These are phyloP conservation scores for Nothobranchius furzeri DNA, from an alignment of 2,113 vertebrate species.

Conservation along the genomic window DNA sequence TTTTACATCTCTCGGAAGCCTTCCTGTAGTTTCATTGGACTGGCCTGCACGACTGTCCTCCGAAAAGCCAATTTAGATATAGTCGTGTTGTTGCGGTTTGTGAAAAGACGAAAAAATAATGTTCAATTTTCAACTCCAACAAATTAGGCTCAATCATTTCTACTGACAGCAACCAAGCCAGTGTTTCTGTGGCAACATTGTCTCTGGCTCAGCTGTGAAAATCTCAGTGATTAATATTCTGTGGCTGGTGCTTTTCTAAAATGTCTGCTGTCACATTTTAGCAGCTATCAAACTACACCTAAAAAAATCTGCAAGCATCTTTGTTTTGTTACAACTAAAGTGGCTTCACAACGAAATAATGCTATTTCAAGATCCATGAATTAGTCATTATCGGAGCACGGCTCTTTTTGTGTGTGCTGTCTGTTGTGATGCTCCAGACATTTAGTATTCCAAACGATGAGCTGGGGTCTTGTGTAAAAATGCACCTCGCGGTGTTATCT, in stretches of 20 bases:
- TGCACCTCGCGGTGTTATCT: slow-evolving; percentile 65
- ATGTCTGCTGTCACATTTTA: slow-evolving; percentile 22
- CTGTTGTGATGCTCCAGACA: slow-evolving; percentile 47
- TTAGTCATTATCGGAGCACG: slow-evolving; percentile 39
- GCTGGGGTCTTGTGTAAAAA: slow-evolving; percentile 42
- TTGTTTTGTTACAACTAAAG: slow-evolving; percentile 42
- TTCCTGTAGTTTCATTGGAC: not conserved
- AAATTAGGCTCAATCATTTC: slow-evolving; percentile 29
- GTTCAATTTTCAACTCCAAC: slow-evolving; percentile 12
- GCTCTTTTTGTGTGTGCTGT: slow-evolving; percentile 37
- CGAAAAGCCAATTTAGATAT: not conserved
- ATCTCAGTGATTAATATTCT: slow-evolving; percentile 39
- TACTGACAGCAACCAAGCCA: slow-evolving; percentile 27
- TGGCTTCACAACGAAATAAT: slow-evolving; percentile 43
- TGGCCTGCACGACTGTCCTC: not conserved
- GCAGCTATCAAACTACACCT: slow-evolving; percentile 10
- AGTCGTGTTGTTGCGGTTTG: not conserved
- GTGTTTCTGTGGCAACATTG: slow-evolving; percentile 52
- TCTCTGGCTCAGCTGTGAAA: slow-evolving; percentile 25
- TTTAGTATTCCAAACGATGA: slow-evolving; percentile 68
- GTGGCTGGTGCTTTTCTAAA: slow-evolving; percentile 10
- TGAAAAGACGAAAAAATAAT: not conserved
- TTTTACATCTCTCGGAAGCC: not conserved
- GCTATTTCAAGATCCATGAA: slow-evolving; percentile 46
- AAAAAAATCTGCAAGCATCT: slow-evolving; percentile 11